phyloP scores from a whole-genome alignment of 2,113 vertebrate species.

The Lonchura striata region DNA sequence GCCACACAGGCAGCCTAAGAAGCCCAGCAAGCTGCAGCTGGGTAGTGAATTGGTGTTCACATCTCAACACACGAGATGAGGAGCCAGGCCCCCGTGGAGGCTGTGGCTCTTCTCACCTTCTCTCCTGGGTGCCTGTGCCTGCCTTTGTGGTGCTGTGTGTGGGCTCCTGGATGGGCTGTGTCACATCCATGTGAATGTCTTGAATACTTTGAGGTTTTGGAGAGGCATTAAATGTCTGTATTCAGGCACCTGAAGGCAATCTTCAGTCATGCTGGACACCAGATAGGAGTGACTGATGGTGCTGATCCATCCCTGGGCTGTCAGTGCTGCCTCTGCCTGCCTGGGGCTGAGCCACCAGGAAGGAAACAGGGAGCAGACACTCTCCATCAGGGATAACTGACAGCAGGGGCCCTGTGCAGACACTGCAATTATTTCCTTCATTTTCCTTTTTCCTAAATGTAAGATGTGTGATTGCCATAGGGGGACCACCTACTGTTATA shows the following conservation, averaged over 20 bases:
- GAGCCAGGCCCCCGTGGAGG: rapidly evolving
- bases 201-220: neutral
- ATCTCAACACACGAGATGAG: rapidly evolving
- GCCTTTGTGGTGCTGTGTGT: neutral
- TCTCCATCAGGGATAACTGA: neutral
- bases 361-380: neutral
- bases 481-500: neutral
- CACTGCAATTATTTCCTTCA: neutral
- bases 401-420: neutral
- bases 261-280: neutral
- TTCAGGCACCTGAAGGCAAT: neutral
- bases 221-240: neutral
- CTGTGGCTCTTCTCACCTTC: neutral
- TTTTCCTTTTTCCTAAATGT: neutral
- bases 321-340: neutral
- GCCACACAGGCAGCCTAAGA: neutral
- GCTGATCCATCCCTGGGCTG: neutral
- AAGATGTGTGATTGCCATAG: neutral
- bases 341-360: neutral
- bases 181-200: neutral
- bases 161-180: neutral
- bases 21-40: neutral
- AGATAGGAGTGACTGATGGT: neutral
- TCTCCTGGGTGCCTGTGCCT: neutral
- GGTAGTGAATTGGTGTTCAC: neutral